Conservation (phyloP, 2,113 vertebrate genomes). For the Cheirogaleus medius region DNA sequence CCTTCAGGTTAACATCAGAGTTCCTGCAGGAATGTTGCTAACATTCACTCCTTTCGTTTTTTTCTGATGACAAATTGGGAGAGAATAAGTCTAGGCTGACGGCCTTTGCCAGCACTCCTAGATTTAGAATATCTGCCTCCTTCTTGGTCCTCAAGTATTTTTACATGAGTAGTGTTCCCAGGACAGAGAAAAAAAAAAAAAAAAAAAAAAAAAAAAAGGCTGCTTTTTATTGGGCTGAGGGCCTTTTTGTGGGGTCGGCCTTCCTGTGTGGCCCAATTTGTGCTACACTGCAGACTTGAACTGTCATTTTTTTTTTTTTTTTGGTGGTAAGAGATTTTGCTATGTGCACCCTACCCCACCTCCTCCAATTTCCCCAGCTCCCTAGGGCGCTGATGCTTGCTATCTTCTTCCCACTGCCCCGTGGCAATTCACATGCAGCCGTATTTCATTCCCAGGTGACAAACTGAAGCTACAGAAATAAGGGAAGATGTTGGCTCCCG, state of each 20-base stretch:
- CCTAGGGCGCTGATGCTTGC: not conserved
- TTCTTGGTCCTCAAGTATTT: conserved; percentile 29
- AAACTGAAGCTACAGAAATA: conserved; percentile 54
- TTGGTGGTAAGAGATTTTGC: not conserved
- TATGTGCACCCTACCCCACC: not conserved
- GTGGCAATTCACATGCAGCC: conserved; percentile 41
- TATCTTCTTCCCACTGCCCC: not conserved
- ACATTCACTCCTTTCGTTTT: not conserved
- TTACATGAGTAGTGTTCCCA: not conserved
- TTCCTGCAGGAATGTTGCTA: not conserved
- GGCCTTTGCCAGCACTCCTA: not conserved
- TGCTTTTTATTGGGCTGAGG: not conserved
- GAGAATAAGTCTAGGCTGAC: not conserved
- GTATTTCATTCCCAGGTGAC: conserved; percentile 54
- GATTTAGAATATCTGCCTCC: conserved; percentile 22
- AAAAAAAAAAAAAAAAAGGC: not conserved
- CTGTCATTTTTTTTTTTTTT: not conserved
- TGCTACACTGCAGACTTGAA: conserved; percentile 6
- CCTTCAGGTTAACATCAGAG: not conserved
- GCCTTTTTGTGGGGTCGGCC: not conserved
- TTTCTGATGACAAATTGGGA: not conserved
- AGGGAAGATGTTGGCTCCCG: not conserved
- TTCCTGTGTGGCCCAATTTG: not conserved
- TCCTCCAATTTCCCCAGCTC: not conserved
- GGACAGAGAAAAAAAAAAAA: not conserved